A percentile compares a stretch with the other conserved stretches of the same genome.
These are phyloP conservation scores for cattle (Bos taurus) DNA, from an alignment of 2,113 vertebrate species.

Conservation along the genomic window ARS-UCD2.0 NC_037349.1:21184501-21185000, in stretches of 20 bases:
- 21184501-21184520: background rate
- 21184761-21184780: background rate
- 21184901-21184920: background rate
- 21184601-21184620: background rate
- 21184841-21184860: background rate
- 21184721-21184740: background rate
- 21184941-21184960: background rate
- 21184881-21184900: background rate
- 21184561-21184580: background rate
- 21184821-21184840: background rate
- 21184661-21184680: background rate
- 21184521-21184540: background rate
- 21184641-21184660: background rate
- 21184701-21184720: background rate
- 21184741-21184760: background rate
- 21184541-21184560: background rate
- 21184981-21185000: background rate
- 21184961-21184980: background rate
- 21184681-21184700: rapidly evolving
- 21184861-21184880: background rate
- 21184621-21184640: background rate
- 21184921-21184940: background rate
- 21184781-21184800: background rate
- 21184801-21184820: background rate
- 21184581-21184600: background rate